These are phyloP conservation scores for Trididemnum clinides DNA, from an alignment of 23 tunicate species.

Conservation along the genomic window DNA sequence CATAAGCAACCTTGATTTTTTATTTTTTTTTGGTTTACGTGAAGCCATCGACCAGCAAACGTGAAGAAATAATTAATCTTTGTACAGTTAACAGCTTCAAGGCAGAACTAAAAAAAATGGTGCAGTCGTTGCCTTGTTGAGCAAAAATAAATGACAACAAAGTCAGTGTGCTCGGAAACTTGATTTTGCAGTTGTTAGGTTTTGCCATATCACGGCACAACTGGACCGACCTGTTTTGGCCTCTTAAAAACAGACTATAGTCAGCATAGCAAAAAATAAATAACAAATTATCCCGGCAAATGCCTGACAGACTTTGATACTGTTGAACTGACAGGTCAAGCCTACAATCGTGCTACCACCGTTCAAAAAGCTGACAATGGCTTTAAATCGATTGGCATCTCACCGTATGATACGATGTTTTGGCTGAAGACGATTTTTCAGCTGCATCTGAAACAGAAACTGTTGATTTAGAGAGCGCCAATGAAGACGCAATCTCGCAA, in stretches of 20 bases:
- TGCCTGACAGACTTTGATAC: not conserved
- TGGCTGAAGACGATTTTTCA: constrained; percentile 6
- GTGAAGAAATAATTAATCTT: no score
- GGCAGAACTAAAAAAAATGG: no score
- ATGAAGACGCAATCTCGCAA: no score
- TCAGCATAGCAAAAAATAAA: not conserved
- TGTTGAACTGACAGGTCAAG: not conserved
- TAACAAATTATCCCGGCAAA: not conserved
- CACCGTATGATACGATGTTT: not conserved
- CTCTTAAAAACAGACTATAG: not conserved
- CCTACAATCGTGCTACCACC: not conserved
- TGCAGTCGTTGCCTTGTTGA: no score
- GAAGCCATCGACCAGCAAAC: no score
- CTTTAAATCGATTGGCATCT: not conserved
- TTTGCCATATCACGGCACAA: not conserved
- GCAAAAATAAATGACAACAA: no score
- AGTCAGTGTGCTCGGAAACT: no score
- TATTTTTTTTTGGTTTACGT: no score
- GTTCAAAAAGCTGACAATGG: not conserved
- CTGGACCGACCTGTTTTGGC: constrained; percentile 1
- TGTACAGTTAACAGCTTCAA: no score
- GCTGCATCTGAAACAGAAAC: not conserved
- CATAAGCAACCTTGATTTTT: no score
- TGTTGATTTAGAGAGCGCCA: no score
- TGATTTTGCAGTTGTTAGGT: no score